A percentile compares a stretch with the other conserved stretches of the same genome.
These are phyloP conservation scores for Diadophis punctatus DNA, from an alignment of 2,113 vertebrate genomes.

Conservation along the genomic window DNA sequence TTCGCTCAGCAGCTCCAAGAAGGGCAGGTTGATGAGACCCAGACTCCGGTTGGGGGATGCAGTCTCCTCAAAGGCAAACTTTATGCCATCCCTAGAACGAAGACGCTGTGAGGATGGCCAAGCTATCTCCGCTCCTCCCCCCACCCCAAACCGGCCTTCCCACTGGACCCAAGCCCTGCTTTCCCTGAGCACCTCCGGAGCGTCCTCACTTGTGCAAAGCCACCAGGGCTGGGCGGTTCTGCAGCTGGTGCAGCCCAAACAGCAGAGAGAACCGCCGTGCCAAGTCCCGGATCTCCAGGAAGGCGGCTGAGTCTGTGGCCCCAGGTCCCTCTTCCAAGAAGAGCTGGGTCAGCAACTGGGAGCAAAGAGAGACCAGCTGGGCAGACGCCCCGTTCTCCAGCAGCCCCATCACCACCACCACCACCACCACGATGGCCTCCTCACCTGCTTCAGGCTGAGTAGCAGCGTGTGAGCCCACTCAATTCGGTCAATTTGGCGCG, in stretches of 20 bases:
- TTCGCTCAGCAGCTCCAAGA: constrained; percentile 84
- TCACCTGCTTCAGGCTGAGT: constrained; percentile 85
- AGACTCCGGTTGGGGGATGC: constrained; percentile 27
- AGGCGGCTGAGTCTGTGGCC: constrained; percentile 47
- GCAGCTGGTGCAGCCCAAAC: constrained; percentile 78
- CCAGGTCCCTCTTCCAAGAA: constrained; percentile 56
- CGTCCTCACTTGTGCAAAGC: constrained; percentile 73
- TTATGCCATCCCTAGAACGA: constrained; percentile 75
- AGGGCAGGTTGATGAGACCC: constrained; percentile 70
- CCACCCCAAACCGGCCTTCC: rapidly evolving
- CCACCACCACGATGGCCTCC: background rate
- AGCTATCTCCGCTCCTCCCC: too few relatives aligned
- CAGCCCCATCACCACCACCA: too few relatives aligned
- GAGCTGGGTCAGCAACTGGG: constrained; percentile 69
- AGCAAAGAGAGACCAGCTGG: background rate
- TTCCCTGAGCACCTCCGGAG: background rate
- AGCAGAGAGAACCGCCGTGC: constrained; percentile 81
- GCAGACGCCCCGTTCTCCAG: too few relatives aligned
- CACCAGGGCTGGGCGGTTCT: constrained; percentile 74
- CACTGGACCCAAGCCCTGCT: background rate
- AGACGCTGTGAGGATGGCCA: background rate
- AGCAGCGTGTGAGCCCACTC: constrained; percentile 80
- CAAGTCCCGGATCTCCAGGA: constrained; percentile 78
- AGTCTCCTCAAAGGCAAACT: constrained; percentile 71
- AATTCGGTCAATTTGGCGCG: constrained; percentile 72